Base-by-base conservation (phyloP, 2,888 invertebrate species). In the Cephus rjabovi region DNA sequence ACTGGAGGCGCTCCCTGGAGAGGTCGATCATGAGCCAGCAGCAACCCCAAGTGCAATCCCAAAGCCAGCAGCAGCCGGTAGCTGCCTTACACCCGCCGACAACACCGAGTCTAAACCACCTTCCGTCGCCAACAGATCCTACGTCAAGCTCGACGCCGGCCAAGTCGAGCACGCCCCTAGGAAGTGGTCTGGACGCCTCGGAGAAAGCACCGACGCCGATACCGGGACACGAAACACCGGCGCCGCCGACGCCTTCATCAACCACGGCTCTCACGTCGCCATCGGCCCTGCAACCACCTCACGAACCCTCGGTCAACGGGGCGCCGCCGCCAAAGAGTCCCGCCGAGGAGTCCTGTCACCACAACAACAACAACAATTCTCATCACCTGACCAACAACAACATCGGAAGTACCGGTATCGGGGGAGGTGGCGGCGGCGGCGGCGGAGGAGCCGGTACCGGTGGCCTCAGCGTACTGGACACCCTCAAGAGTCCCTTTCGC, bases 1-100 rank as follows among this genome's bases (percentile, higher is more conserved):
- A 95, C 91, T 96, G 96, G 95, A 94, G 96, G 90, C 94, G 95
- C 87, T 94, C 94, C 87, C 93, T 95, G 90, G 95, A 95, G 90
- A 89, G 91, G 83, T 89, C 91, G 82, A 89, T 91, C 87, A 90
- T 91, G 87, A 90, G 86, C 83, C 89, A 90, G 83, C 90, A 90
- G 80, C 90, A 90, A 75, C 89, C 87, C 30, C 88, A 87, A 33
- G 89, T 89, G 40, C 87, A 89, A 11, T 89, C 90, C 4, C 90
- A 89, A 11, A 88, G 88, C 0, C 88, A 87, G 4, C 87, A 85
- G 4, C 87, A 86, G 3, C 80, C 85, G 74, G 78, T 85, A 76
- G 56, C 56, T 56, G 85, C 84, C 68, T 79, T 87, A 34, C 88
- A 88, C 78, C 86, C 92, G 73, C 91, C 93, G 69, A 91, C 93